Conservation (phyloP, 2,113 vertebrate species). For the Athene cunicularia region DNA sequence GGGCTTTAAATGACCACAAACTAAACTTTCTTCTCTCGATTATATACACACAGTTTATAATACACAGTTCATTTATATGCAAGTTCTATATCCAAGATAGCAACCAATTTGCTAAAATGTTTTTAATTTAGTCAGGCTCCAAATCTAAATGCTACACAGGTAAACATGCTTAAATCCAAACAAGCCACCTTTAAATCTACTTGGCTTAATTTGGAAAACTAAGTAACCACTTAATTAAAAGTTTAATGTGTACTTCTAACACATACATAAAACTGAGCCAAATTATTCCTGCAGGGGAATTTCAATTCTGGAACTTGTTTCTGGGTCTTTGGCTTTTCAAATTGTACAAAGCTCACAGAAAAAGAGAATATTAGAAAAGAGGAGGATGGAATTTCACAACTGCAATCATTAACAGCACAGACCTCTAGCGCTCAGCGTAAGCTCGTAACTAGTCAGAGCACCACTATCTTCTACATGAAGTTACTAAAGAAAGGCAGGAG, state of each 20-base stretch:
- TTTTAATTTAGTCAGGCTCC: not conserved
- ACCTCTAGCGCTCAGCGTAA: not conserved
- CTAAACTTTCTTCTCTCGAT: not conserved
- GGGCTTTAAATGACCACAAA: not conserved
- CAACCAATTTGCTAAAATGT: not conserved
- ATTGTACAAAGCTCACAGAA: not conserved
- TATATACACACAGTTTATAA: not conserved
- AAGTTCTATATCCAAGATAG: not conserved
- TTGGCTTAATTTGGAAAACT: not conserved
- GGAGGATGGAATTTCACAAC: not conserved
- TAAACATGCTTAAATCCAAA: slow-evolving; percentile 5
- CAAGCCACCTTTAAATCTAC: not conserved
- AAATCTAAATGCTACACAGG: not conserved
- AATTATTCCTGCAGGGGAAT: not conserved
- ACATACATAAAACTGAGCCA: not conserved
- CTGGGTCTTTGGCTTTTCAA: not conserved
- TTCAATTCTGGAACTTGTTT: not conserved
- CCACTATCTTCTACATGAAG: not conserved
- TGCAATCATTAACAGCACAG: not conserved
- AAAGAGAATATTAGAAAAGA: not conserved
- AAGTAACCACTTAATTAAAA: not conserved
- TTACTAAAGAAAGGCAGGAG: not conserved
- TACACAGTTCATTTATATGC: not conserved
- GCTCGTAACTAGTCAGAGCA: not conserved
- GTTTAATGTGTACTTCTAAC: not conserved